A percentile compares a stretch with the other conserved stretches of the same genome.
These are phyloP conservation scores for Albula glossodonta DNA, from an alignment of 2,113 vertebrate species.

Conservation along the genomic window DNA sequence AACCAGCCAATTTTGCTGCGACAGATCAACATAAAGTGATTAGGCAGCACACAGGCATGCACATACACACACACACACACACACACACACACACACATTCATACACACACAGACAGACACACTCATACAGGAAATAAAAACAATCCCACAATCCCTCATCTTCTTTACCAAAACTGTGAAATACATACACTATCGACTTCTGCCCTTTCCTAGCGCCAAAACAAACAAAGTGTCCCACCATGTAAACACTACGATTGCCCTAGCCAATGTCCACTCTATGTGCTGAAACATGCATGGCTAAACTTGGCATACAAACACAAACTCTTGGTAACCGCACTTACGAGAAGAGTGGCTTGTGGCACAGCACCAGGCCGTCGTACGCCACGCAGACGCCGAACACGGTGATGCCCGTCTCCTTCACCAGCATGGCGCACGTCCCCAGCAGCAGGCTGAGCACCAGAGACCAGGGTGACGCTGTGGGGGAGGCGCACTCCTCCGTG, in stretches of 20 bases:
- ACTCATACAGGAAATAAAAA: background rate
- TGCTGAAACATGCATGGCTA: no score
- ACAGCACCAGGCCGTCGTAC: conserved; percentile 87
- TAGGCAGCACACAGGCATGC: background rate
- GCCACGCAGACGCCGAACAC: conserved; percentile 92
- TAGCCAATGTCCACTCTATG: no score
- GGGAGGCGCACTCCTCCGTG: conserved; percentile 70
- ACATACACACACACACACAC: background rate
- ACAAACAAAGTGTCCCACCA: no score
- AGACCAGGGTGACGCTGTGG: conserved; percentile 73
- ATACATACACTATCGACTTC: no score
- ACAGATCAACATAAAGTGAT: background rate
- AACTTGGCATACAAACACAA: no score
- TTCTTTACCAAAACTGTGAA: no score
- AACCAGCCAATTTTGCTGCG: background rate
- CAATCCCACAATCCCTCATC: no score
- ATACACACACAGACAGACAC: background rate
- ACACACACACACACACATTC: background rate
- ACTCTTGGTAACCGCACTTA: conserved; percentile 65
- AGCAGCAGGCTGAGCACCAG: conserved; percentile 82
- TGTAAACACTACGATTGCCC: no score
- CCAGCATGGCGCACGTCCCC: conserved; percentile 95
- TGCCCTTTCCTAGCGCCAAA: no score
- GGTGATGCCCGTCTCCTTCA: conserved; percentile 94
- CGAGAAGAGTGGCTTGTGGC: conserved; percentile 72